Evolutionary conservation across 2,888 invertebrate species (phyloP).

Genomic region (Acanthosepion esculentum): DNA sequence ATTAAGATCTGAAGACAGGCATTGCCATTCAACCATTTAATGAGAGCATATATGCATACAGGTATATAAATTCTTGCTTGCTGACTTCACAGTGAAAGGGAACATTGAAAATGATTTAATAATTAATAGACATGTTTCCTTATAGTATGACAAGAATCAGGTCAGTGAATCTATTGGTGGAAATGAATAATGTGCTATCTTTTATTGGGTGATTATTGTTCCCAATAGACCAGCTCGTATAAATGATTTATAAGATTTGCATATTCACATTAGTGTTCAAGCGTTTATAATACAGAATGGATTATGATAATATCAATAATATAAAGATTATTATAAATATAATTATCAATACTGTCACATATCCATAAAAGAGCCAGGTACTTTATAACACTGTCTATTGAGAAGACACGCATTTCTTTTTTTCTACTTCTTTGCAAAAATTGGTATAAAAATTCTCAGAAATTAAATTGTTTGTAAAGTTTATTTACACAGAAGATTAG

Average conservation of each 20-base stretch:
- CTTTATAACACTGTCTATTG: too few species aligned
- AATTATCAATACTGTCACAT: not conserved
- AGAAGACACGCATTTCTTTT: not conserved
- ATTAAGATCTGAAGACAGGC: not conserved
- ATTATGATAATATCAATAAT: not conserved
- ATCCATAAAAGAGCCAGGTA: not conserved
- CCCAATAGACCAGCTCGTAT: not conserved
- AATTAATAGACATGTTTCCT: not conserved
- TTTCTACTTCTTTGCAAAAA: not conserved
- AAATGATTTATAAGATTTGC: conserved; percentile 22
- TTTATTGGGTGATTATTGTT: conserved; percentile 21
- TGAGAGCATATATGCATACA: not conserved
- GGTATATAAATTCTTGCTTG: not conserved
- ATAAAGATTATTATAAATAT: not conserved
- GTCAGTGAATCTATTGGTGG: not conserved
- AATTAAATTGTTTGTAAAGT: not conserved
- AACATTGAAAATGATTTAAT: not conserved
- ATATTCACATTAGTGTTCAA: not conserved
- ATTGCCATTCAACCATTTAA: not conserved
- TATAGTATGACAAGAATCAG: not conserved
- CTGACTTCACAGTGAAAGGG: not conserved
- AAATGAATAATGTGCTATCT: not conserved
- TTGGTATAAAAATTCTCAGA: not conserved
- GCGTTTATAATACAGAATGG: not conserved
- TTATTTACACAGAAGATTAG: not conserved